These are phyloP conservation scores for Zophobas morio DNA, from an alignment of 1,140 invertebrate genomes.

Conservation along the genomic window DNA sequence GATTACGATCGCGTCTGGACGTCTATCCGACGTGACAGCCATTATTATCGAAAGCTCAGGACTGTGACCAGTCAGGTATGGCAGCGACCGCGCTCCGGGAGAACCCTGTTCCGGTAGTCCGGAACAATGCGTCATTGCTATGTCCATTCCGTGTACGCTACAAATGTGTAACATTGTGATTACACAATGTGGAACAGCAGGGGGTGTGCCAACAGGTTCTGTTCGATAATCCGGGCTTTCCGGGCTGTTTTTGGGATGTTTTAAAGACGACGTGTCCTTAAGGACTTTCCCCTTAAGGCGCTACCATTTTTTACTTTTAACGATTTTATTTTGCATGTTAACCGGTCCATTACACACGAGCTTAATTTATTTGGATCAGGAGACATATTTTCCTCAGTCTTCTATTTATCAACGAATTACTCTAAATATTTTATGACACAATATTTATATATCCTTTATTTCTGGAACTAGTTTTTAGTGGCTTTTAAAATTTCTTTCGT, in stretches of 20 bases:
- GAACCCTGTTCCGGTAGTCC: constrained; percentile 31
- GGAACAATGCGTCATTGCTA: constrained; percentile 39
- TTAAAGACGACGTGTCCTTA: too few relatives aligned
- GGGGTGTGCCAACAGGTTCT: constrained; percentile 20
- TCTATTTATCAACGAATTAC: too few relatives aligned
- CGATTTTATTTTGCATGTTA: too few relatives aligned
- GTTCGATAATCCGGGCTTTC: constrained; percentile 32
- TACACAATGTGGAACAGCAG: constrained; percentile 21
- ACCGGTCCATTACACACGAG: too few relatives aligned
- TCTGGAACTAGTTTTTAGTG: too few relatives aligned
- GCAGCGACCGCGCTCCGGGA: constrained; percentile 25
- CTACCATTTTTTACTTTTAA: too few relatives aligned
- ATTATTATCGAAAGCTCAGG: constrained; percentile 16
- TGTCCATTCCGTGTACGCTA: constrained; percentile 30
- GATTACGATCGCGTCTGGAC: constrained; percentile 26
- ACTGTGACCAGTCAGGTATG: constrained; percentile 40
- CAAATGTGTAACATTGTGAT: constrained; percentile 40
- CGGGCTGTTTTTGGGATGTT: background rate
- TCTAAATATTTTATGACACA: too few relatives aligned
- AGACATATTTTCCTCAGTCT: too few relatives aligned
- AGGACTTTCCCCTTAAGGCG: too few relatives aligned
- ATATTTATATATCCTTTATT: too few relatives aligned
- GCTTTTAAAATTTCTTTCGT: too few relatives aligned
- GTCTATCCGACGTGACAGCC: constrained; percentile 11
- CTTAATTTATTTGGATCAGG: too few relatives aligned